phyloP scores from a whole-genome alignment of 2,888 invertebrate genomes.

The Glomeris marginata region DNA sequence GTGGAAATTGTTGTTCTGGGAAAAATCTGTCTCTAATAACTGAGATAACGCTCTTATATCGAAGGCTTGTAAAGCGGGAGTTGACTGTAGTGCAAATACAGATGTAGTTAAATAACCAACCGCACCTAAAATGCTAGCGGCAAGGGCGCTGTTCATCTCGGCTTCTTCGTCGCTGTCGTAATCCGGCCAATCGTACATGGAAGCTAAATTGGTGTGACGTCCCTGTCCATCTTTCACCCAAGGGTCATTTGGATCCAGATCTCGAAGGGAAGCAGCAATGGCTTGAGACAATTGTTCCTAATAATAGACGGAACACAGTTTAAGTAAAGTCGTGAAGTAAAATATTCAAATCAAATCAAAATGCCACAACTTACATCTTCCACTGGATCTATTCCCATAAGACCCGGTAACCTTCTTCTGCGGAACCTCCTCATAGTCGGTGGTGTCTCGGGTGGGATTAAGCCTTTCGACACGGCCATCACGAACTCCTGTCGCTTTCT shows the following conservation, averaged over 20 bases:
- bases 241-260: slow-evolving; percentile 36
- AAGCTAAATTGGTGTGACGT: slow-evolving; percentile 36
- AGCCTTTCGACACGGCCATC: slow-evolving; percentile 41
- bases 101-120: background rate
- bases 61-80: too few species aligned
- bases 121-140: slow-evolving; percentile 28
- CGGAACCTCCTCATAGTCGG: slow-evolving; percentile 39
- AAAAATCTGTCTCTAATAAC: too few species aligned
- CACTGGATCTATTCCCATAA: slow-evolving; percentile 27
- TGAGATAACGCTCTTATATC: too few species aligned
- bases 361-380: slow-evolving; percentile 31
- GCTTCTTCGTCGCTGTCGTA: slow-evolving; percentile 40
- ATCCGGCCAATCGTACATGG: slow-evolving; percentile 45
- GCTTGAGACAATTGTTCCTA: slow-evolving; percentile 34
- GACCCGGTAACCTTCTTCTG: slow-evolving; percentile 31
- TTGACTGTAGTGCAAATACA: too few species aligned
- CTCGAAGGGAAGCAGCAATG: slow-evolving; percentile 35
- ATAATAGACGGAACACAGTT: background rate
- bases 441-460: slow-evolving; percentile 44
- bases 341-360: background rate
- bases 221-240: slow-evolving; percentile 40
- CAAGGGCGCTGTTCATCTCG: slow-evolving; percentile 26
- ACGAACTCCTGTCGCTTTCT: slow-evolving; percentile 47
- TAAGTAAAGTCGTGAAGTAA: slow-evolving; percentile 1
- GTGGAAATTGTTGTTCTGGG: too few species aligned